A percentile compares a stretch with the other conserved stretches of the same genome.
Evolutionary conservation across 2,888 invertebrate species (phyloP).

Genomic region (Drosophila monieri): DNA sequence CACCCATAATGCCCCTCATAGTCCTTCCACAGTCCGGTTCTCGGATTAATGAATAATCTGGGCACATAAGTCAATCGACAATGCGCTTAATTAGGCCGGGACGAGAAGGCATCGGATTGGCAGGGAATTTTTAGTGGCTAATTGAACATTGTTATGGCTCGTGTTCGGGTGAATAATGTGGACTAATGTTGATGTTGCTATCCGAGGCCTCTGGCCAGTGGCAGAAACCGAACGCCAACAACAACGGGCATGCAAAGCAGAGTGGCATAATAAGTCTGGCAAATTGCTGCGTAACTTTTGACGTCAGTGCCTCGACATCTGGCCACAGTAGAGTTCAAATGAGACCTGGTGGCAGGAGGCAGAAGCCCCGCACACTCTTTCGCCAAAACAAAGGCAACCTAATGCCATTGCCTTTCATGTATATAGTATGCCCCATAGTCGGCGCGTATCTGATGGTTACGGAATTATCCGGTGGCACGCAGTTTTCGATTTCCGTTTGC

Average conservation of each 20-base stretch:
- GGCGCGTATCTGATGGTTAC: conserved; percentile 51
- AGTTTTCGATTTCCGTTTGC: conserved; percentile 4
- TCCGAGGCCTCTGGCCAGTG: conserved; percentile 3
- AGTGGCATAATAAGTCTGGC: conserved; percentile 43
- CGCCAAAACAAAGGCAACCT: conserved; percentile 58
- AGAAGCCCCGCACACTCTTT: conserved; percentile 21
- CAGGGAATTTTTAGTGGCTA: conserved; percentile 67
- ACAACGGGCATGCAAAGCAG: conserved; percentile 11
- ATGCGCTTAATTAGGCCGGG: conserved; percentile 60
- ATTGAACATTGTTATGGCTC: conserved; percentile 62
- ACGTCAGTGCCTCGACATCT: conserved; percentile 58
- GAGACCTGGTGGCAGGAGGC: neutral
- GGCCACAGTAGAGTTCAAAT: conserved; percentile 40
- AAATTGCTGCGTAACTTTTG: conserved; percentile 43
- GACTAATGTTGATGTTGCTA: conserved; percentile 19
- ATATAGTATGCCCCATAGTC: conserved; percentile 37
- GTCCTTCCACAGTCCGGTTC: conserved; percentile 4
- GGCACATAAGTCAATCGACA: conserved; percentile 72
- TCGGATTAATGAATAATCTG: conserved; percentile 56
- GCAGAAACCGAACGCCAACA: conserved; percentile 11
- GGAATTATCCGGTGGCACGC: conserved; percentile 26
- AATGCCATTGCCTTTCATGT: conserved; percentile 47
- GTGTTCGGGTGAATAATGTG: conserved; percentile 9
- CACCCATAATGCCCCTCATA: neutral
- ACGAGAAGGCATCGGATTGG: conserved; percentile 39